Conservation (phyloP, 2,888 invertebrate genomes). For the Cantharis rufa region DNA sequence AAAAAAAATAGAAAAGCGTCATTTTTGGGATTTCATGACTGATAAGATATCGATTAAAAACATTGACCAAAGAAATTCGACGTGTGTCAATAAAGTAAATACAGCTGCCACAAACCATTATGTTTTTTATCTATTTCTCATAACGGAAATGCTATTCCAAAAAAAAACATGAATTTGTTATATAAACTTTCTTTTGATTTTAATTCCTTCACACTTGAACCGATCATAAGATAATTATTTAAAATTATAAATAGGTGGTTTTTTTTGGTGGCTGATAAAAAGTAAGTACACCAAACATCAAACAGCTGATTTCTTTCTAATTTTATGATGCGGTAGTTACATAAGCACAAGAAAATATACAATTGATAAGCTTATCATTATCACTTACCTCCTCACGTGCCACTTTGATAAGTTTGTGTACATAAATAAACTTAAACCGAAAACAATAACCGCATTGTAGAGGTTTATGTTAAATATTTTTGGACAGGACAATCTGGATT, state of each 20-base stretch:
- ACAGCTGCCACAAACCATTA: constrained; percentile 14
- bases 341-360: background rate
- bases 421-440: background rate
- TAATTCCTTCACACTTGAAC: no score
- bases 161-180: background rate
- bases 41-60: constrained; percentile 21
- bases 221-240: background rate
- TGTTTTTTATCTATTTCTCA: constrained; percentile 25
- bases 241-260: background rate
- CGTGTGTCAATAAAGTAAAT: constrained; percentile 22
- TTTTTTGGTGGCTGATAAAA: background rate
- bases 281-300: background rate
- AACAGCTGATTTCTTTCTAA: background rate
- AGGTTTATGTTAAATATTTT: background rate
- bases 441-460: background rate
- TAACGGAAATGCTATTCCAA: constrained; percentile 17
- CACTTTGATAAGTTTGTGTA: background rate
- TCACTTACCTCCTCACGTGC: background rate
- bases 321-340: background rate
- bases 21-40: background rate
- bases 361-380: background rate
- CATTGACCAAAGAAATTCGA: constrained; percentile 14
- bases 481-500: background rate
- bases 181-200: background rate
- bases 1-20: no score